These are phyloP conservation scores for Salvelinus fontinalis DNA, from an alignment of 2,113 vertebrate genomes.

Conservation along the genomic window DNA sequence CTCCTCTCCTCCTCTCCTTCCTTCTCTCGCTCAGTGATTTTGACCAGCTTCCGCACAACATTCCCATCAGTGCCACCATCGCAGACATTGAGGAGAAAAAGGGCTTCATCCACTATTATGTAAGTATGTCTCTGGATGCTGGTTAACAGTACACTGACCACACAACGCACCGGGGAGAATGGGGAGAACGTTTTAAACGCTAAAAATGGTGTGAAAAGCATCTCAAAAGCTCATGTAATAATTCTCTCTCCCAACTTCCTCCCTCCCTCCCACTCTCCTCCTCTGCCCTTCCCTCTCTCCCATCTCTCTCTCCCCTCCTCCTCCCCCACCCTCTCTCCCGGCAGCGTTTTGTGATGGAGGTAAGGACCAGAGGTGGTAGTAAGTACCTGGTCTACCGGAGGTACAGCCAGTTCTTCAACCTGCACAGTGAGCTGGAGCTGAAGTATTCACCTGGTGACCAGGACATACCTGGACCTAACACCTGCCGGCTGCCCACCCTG, in stretches of 20 bases:
- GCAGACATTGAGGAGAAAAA: slow-evolving; percentile 90
- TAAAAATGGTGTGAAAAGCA: neutral
- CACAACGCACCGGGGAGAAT: neutral
- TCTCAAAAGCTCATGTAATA: neutral
- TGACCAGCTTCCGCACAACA: slow-evolving; percentile 89
- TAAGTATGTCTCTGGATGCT: slow-evolving; percentile 64
- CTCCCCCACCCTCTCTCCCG: slow-evolving; percentile 5
- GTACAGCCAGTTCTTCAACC: slow-evolving; percentile 84
- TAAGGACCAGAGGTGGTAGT: slow-evolving; percentile 88
- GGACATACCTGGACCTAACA: slow-evolving; percentile 55
- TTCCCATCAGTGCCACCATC: slow-evolving; percentile 86
- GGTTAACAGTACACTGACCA: neutral
- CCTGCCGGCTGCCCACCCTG: slow-evolving; percentile 81
- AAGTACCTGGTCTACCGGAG: slow-evolving; percentile 94
- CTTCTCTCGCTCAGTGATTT: slow-evolving; percentile 76
- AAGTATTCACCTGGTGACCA: slow-evolving; percentile 77
- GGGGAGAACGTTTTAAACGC: neutral
- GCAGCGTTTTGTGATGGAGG: slow-evolving; percentile 91
- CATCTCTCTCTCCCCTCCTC: no score
- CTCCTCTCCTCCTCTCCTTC: neutral
- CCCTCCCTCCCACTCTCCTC: neutral
- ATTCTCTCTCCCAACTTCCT: neutral
- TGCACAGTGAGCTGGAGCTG: slow-evolving; percentile 85
- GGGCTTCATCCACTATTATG: slow-evolving; percentile 89
- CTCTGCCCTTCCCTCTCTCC: no score